Conservation (phyloP, 2,888 invertebrate genomes). For the Leucozona laternaria region DNA sequence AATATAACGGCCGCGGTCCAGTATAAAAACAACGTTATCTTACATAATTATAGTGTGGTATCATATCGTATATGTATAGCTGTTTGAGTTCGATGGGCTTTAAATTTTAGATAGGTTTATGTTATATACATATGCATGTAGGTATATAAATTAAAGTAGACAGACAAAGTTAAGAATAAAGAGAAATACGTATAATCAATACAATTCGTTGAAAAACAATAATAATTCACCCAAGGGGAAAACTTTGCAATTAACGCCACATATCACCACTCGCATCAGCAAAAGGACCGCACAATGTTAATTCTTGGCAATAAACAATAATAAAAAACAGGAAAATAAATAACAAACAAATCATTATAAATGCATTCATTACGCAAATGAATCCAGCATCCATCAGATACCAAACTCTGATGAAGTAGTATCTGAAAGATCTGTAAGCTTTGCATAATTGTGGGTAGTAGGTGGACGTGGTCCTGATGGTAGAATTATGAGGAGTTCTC, state of each 20-base stretch:
- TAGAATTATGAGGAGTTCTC: not conserved
- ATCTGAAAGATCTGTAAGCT: conserved; percentile 36
- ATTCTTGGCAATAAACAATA: conserved; percentile 56
- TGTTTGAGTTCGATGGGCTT: not conserved
- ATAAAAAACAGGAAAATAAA: conserved; percentile 39
- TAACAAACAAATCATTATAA: conserved; percentile 72
- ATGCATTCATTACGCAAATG: conserved; percentile 72
- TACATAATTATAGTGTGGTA: not conserved
- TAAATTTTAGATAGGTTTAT: not conserved
- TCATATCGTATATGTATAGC: not conserved
- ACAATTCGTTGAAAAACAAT: conserved; percentile 52
- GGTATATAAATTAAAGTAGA: conserved; percentile 13
- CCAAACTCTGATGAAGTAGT: conserved; percentile 43
- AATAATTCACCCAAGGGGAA: conserved; percentile 69
- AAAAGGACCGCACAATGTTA: conserved; percentile 67
- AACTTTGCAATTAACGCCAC: conserved; percentile 72
- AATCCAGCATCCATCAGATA: conserved; percentile 71
- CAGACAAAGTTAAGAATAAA: conserved; percentile 27
- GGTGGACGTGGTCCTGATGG: not conserved
- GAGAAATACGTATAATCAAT: conserved; percentile 8
- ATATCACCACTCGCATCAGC: conserved; percentile 59
- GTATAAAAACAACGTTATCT: not conserved
- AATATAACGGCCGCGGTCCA: not conserved
- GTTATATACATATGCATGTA: too few relatives aligned
- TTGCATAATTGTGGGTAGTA: conserved; percentile 42